These are phyloP conservation scores for Drosophila nigromelanica DNA, from an alignment of 1,140 invertebrate species.

Conservation along the genomic window DNA sequence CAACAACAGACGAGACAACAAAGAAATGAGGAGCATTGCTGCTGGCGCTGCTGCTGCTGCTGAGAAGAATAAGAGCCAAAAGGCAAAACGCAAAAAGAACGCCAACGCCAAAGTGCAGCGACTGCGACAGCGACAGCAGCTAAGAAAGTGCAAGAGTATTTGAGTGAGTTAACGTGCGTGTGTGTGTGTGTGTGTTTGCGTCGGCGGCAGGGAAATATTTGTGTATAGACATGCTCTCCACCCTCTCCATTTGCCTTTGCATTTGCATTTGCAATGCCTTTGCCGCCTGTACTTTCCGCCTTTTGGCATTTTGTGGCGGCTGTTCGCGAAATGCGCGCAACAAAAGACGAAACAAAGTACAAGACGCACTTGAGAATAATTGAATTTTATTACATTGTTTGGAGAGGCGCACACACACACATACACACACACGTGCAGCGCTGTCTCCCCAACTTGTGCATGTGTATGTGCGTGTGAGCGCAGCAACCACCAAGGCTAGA, in stretches of 20 bases:
- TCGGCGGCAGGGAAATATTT: slow-evolving; percentile 66
- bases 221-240: slow-evolving; percentile 37
- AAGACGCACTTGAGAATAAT: slow-evolving; percentile 83
- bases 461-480: slow-evolving; percentile 53
- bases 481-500: slow-evolving; percentile 78
- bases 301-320: slow-evolving; percentile 74
- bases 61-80: slow-evolving; percentile 61
- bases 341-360: slow-evolving; percentile 84
- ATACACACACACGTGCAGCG: slow-evolving; percentile 33
- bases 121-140: slow-evolving; percentile 43
- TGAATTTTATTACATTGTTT: slow-evolving; percentile 84
- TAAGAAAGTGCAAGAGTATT: slow-evolving; percentile 65
- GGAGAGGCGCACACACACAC: slow-evolving; percentile 69
- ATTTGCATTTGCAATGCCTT: slow-evolving; percentile 44
- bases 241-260: slow-evolving; percentile 34
- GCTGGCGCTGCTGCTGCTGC: slow-evolving; percentile 14
- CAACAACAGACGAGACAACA: slow-evolving; percentile 68
- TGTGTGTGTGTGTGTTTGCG: slow-evolving; percentile 36
- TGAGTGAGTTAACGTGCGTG: slow-evolving; percentile 23
- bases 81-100: slow-evolving; percentile 72
- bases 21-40: slow-evolving; percentile 63
- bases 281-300: slow-evolving; percentile 75
- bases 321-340: slow-evolving; percentile 70
- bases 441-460: slow-evolving; percentile 39
- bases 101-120: slow-evolving; percentile 77